Evolutionary conservation across 2,888 invertebrate genomes (phyloP), one percentile per base, ranked within the genome.

Genomic region (Caenorhabditis angaria): DNA sequence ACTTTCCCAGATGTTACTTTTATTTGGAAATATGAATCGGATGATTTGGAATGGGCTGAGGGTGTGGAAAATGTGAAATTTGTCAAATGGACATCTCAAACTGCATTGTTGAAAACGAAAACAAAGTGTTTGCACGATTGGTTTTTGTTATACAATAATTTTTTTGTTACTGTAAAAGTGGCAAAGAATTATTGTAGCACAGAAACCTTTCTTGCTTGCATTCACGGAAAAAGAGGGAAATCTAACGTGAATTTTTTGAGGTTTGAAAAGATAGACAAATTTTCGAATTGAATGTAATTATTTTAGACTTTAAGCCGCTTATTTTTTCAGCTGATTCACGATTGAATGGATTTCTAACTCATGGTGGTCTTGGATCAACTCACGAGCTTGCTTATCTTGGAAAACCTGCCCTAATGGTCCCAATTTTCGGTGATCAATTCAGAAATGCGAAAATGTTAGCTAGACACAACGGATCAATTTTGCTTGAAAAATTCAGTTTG

Each of bases 371-470:
- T 1, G 72, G 72, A 54, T 68, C 68, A 41, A 65, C 70, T 8
- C 65, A 70, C 32, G 74, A 74, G 41, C 55, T 70, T 53, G 70
- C 66, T 27, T 57, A 61, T 28, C 35, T 57, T 0, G 72, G 68
- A 1, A 72, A 64, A 50, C 72, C 72, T 4, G 57, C 72, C 2
- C 47, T 72, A 35, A 59, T 70, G 71, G 68, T 76, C 25, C 76
- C 76, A 10, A 56, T 76, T 4, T 76, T 76, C 47, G 76, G 72
- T 2, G 76, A 76, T 51, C 76, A 76, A 59, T 54, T 64, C 8
- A 56, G 76, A 18, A 76, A 76, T 48, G 61, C 65, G 1, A 58
- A 65, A 22, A 76, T 76, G 76, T 28, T 76, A 24, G 56, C 61
- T 3, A 61, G 76, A 12, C 70, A 67, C 14, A 63, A 58, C 14